Evolutionary conservation across 2,888 invertebrate genomes (phyloP).

Genomic region (Pteria penguin): DNA sequence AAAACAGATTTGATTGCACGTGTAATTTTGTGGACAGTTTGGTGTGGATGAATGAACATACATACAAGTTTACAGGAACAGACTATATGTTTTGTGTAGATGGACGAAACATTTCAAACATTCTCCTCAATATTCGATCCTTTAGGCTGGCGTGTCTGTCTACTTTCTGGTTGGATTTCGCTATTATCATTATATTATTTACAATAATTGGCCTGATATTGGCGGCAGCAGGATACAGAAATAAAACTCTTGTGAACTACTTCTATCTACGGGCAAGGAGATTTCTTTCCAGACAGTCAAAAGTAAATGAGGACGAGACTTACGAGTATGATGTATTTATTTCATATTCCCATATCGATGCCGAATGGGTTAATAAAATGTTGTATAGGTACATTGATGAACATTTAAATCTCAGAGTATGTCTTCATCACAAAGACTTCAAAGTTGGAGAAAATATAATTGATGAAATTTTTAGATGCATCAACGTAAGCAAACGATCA

Average conservation of each 20-base stretch:
- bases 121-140: background rate
- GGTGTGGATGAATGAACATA: background rate
- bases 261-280: background rate
- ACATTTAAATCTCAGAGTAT: too few species aligned
- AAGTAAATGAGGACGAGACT: too few species aligned
- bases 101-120: background rate
- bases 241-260: background rate
- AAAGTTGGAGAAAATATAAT: too few species aligned
- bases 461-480: too few species aligned
- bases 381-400: too few species aligned
- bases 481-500: too few species aligned
- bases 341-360: too few species aligned
- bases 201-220: background rate
- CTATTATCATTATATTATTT: background rate
- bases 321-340: too few species aligned
- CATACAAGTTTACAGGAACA: too few species aligned
- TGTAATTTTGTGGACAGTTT: background rate
- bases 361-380: too few species aligned
- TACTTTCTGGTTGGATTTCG: background rate
- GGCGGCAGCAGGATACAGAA: background rate
- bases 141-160: background rate
- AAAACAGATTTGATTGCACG: background rate
- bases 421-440: too few species aligned
- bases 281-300: too few species aligned
- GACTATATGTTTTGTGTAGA: background rate